phyloP scores from a whole-genome alignment of 2,888 invertebrate species.

The Dicranocentrus wangi region DNA sequence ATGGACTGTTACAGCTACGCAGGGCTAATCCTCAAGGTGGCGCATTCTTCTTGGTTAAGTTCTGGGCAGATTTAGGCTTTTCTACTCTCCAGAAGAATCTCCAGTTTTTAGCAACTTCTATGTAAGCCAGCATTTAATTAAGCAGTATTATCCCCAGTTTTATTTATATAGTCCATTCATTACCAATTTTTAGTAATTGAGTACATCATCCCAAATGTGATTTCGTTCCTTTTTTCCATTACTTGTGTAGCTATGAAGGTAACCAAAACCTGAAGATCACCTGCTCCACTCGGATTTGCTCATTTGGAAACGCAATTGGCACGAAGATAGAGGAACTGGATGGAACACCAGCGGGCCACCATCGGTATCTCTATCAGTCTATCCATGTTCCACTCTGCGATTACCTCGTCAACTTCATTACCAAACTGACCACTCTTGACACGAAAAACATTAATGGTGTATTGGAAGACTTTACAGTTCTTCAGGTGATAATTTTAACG shows the following conservation, averaged over 20 bases:
- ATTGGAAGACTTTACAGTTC: constrained; percentile 38
- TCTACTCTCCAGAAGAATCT: neutral
- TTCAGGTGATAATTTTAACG: constrained; percentile 39
- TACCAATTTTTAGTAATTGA: too few relatives aligned
- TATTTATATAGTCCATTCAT: too few relatives aligned
- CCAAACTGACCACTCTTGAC: neutral
- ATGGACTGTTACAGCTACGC: neutral
- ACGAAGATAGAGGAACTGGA: constrained; percentile 15
- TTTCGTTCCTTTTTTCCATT: too few relatives aligned
- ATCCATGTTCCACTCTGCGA: constrained; percentile 15
- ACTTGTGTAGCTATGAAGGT: too few relatives aligned
- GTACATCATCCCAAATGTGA: too few relatives aligned
- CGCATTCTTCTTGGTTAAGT: constrained; percentile 30
- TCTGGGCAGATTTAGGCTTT: constrained; percentile 28
- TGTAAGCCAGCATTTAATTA: neutral
- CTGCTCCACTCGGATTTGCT: constrained; percentile 23
- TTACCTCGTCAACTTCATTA: constrained; percentile 21
- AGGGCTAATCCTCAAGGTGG: neutral
- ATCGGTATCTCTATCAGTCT: neutral
- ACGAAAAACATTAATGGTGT: constrained; percentile 22
- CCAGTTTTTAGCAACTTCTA: neutral
- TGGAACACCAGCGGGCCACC: neutral
- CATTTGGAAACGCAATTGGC: constrained; percentile 20
- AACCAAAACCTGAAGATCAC: too few relatives aligned
- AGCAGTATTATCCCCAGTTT: too few relatives aligned